Evolutionary conservation across 2,797 vertebrate genomes (phyloP), one percentile per base, ranked within the genome.

Genomic region (Odontamblyopus rebecca): DNA sequence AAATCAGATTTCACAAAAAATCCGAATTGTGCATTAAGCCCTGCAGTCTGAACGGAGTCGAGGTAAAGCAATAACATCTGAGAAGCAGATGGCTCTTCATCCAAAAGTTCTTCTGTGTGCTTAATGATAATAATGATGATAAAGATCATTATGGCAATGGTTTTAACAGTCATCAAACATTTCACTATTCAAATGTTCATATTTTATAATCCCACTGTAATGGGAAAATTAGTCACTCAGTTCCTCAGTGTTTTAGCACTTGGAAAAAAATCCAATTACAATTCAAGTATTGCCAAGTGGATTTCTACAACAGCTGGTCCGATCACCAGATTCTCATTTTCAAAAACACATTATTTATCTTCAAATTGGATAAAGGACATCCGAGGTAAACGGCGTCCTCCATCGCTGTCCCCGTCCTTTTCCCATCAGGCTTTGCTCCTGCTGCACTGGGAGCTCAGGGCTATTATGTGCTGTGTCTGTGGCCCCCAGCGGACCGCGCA

Each of bases 401-500:
- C 67, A 11, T 12, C 6, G 9, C 51, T 71, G 67, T 68, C 76
- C 63, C 64, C 15, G 35, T n/a, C n/a, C 74, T 69, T 74, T 79
- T 78, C 68, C 70, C 74, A n/a, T 1, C 75, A 18, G 81, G 74
- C 73, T 71, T 56, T 54, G 73, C 78, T 78, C 82, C 80, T 67
- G 35, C 56, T n/a, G 29, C 78, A 64, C 77, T 74, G 4, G 0
- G 64, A 78, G 79, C 79, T 51, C 38, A 68, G 63, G 68, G 74
- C 75, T 74, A 80, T 85, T 79, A 76, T 79, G 78, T 73, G 53
- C 73, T 68, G 80, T 78, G 81, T 73, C 74, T 19, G 6, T 73
- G 23, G 76, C 68, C 41, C 57, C 64, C 50, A 48, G 56, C 19
- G 80, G 72, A 75, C 69, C 74, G 57, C 65, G 64, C 61, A 82